phyloP scores from a whole-genome alignment of 2,888 invertebrate genomes.

The Dicranocentrus wangi region DNA sequence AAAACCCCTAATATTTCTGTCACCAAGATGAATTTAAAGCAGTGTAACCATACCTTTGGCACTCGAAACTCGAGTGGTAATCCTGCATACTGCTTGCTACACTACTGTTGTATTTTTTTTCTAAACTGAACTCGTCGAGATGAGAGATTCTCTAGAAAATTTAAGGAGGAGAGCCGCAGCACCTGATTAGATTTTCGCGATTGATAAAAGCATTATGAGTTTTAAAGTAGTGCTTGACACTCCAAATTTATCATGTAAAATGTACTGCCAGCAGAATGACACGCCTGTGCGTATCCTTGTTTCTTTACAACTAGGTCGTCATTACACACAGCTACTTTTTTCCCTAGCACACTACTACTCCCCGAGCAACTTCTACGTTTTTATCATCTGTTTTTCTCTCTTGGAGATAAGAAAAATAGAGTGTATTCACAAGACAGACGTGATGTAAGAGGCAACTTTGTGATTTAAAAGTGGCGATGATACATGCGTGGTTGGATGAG shows the following conservation, averaged over 20 bases:
- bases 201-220: slow-evolving; percentile 48
- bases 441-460: too few species aligned
- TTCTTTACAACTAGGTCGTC: not conserved
- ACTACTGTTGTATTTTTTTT: too few species aligned
- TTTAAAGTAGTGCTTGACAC: slow-evolving; percentile 12
- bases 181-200: slow-evolving; percentile 48
- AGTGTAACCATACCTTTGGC: slow-evolving; percentile 52
- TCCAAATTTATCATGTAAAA: not conserved
- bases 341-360: too few species aligned
- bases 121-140: not conserved
- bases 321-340: too few species aligned
- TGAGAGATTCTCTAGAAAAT: slow-evolving; percentile 1
- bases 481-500: not conserved
- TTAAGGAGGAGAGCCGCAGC: slow-evolving; percentile 14
- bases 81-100: too few species aligned
- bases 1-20: slow-evolving; percentile 57
- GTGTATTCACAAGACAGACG: too few species aligned
- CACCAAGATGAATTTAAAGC: slow-evolving; percentile 56
- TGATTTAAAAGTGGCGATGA: slow-evolving; percentile 6
- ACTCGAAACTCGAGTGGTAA: too few species aligned
- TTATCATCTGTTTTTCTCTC: too few species aligned
- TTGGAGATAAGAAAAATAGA: too few species aligned
- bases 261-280: not conserved
- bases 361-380: too few species aligned
- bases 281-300: not conserved